These are phyloP conservation scores for Gerosis bhagava DNA, from an alignment of 2,888 invertebrate species.

Conservation along the genomic window DNA sequence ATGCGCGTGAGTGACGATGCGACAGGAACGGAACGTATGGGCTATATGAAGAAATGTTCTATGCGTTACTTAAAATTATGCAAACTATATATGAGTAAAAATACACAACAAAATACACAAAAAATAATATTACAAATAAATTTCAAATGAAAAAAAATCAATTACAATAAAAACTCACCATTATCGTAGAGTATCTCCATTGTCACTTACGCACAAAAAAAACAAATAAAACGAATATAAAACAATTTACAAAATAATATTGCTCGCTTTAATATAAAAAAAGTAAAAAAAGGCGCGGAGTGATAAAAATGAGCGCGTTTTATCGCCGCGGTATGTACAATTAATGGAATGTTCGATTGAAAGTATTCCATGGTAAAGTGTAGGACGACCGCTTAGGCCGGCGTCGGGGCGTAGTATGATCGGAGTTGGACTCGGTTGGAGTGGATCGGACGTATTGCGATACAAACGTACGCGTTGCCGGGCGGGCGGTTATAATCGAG, in stretches of 20 bases:
- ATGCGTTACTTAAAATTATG: too few relatives aligned
- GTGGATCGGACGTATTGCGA: conserved; percentile 47
- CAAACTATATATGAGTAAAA: too few relatives aligned
- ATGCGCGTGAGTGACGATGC: conserved; percentile 56
- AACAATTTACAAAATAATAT: conserved; percentile 59
- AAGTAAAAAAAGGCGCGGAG: conserved; percentile 62
- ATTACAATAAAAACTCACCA: conserved; percentile 63
- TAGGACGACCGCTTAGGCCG: too few relatives aligned
- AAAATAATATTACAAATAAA: too few relatives aligned
- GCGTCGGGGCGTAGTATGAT: too few relatives aligned
- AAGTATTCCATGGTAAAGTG: conserved; percentile 33
- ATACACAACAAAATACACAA: too few relatives aligned
- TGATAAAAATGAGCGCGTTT: conserved; percentile 67
- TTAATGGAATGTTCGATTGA: conserved; percentile 72
- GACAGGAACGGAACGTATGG: conserved; percentile 27
- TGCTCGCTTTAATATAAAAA: conserved; percentile 72
- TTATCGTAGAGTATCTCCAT: conserved; percentile 51
- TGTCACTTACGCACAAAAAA: conserved; percentile 68
- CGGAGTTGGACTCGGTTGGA: conserved; percentile 33
- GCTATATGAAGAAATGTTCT: too few relatives aligned
- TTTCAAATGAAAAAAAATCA: conserved; percentile 5
- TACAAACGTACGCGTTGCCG: conserved; percentile 32
- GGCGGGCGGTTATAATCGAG: conserved; percentile 63
- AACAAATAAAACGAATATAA: conserved; percentile 61
- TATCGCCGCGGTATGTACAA: conserved; percentile 68